phyloP scores from a whole-genome alignment of 2,888 invertebrate species.

The Athalia cordata region DNA sequence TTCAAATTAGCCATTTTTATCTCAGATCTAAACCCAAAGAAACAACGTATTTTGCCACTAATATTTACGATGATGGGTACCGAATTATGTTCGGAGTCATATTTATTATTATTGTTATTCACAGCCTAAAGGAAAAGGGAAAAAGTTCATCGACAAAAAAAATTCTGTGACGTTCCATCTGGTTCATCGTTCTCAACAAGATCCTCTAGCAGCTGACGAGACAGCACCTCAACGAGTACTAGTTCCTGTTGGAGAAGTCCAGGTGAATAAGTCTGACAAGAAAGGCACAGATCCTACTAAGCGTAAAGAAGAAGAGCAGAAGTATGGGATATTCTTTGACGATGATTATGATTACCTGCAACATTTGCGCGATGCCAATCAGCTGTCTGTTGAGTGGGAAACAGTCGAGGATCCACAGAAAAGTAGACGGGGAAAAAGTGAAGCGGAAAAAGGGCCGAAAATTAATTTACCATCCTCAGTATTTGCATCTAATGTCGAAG shows the following conservation, averaged over 20 bases:
- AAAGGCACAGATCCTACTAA: constrained; percentile 72
- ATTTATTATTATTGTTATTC: background rate
- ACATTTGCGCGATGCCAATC: constrained; percentile 84
- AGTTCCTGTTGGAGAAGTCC: constrained; percentile 75
- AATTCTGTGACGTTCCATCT: constrained; percentile 93
- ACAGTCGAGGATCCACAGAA: constrained; percentile 63
- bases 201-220: constrained; percentile 92
- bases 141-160: constrained; percentile 93
- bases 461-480: constrained; percentile 88
- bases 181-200: constrained; percentile 95
- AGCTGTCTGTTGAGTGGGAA: constrained; percentile 77
- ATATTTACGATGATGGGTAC: too few relatives aligned
- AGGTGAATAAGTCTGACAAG: constrained; percentile 56
- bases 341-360: constrained; percentile 97
- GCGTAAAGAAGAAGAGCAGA: constrained; percentile 82
- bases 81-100: too few relatives aligned
- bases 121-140: constrained; percentile 80
- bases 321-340: constrained; percentile 94
- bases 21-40: background rate
- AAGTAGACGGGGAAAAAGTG: constrained; percentile 56
- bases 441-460: constrained; percentile 63
- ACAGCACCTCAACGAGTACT: constrained; percentile 92
- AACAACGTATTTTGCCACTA: too few relatives aligned
- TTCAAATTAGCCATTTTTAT: background rate
- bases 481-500: constrained; percentile 91